phyloP scores from a whole-genome alignment of 23 tunicate species.

The Ascidia mentula region DNA sequence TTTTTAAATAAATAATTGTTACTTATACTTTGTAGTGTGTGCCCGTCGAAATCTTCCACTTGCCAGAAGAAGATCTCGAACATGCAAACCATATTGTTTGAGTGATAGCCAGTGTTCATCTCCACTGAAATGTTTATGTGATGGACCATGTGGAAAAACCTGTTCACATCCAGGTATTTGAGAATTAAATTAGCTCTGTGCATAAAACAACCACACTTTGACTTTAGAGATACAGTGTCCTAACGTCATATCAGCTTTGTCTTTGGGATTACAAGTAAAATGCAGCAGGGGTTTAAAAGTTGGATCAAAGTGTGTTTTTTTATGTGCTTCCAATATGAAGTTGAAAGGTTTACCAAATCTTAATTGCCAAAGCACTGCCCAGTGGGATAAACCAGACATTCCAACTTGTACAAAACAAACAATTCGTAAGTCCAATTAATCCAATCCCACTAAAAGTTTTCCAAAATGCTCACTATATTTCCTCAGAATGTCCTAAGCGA shows the following conservation, averaged over 20 bases:
- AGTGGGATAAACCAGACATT: slow-evolving; percentile 51
- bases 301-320: slow-evolving; percentile 61
- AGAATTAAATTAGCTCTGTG: neutral
- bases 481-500: slow-evolving; percentile 14
- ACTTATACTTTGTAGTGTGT: neutral
- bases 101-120: slow-evolving; percentile 22
- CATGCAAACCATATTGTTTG: slow-evolving; percentile 14
- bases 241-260: neutral
- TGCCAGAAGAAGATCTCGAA: slow-evolving; percentile 18
- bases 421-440: neutral
- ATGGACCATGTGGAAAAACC: slow-evolving; percentile 55
- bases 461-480: neutral
- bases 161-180: slow-evolving; percentile 52
- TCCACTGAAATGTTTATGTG: slow-evolving; percentile 22
- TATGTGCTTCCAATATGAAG: slow-evolving; percentile 22
- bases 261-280: slow-evolving; percentile 10
- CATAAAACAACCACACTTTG: neutral
- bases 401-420: slow-evolving; percentile 8
- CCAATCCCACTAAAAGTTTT: neutral
- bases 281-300: slow-evolving; percentile 49
- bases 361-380: slow-evolving; percentile 56
- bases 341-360: slow-evolving; percentile 37
- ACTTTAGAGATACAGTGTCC: slow-evolving; percentile 3
- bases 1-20: too few relatives aligned
- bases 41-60: slow-evolving; percentile 24